Base-by-base conservation (phyloP, 2,797 vertebrate species). In the Brachyrhaphis roseni region DNA sequence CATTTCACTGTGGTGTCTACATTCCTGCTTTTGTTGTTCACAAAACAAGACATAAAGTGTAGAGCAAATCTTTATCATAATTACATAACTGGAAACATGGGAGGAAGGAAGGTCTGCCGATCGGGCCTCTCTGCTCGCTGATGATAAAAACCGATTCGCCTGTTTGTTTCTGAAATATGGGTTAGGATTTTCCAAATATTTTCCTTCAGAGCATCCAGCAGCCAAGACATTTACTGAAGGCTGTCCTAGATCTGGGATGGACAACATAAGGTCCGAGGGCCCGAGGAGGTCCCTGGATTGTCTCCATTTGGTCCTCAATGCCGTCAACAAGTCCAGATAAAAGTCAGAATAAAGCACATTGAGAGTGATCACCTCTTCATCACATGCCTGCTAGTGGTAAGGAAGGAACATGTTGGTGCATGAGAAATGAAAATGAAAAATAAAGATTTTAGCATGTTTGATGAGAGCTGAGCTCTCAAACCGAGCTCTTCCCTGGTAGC, bases 151-250 rank as follows among this genome's bases (percentile, higher is more conserved):
- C 28, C 0, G 83, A 91, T 89, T 82, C 82, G 51, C 23, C 26
- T 64, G 46, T 84, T 87, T 89, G 77, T 86, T 92, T 91, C 76
- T 80, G 3, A 84, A 80, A 89, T 81, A 79, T 79, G 68, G 78
- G 70, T 82, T 80, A 51, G 36, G 64, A 75, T 86, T 89, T 91
- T 73, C 87, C 90, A 79, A 90, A 94, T 84, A 87, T 91, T 90
- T 92, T 66, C 49, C 68, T 45, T 68, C 7, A 0, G 13, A 51
- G 46, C 53, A 66, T 72, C 76, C 18, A 57, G 72, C 82, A 75
- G 47, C 46, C 62, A 49, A 78, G 85, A 34, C 59, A 0, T 34
- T 34, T 7, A 39, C 64, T 64, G 59, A 15, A 66, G 31, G 62
- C 34, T 66, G 31, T 10, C 8, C 64, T 57, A 28, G 68, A 75